Percentiles rank a stretch among this genome's conserved stretches.
Conservation (phyloP, 2,797 vertebrate species). For the Galaxias olidus region DNA sequence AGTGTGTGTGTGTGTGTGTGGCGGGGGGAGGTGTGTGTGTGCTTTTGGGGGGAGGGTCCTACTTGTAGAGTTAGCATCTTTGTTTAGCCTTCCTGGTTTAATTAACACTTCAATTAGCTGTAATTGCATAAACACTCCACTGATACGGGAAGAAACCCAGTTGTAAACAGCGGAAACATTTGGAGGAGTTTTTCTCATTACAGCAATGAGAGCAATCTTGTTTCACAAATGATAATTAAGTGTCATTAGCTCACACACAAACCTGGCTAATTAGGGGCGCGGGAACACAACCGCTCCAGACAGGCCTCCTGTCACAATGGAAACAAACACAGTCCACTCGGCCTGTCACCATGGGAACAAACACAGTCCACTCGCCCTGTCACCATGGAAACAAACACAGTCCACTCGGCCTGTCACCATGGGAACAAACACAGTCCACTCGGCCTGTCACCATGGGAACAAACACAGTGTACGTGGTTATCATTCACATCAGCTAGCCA, state of each 20-base stretch:
- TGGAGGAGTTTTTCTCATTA: conserved; percentile 76
- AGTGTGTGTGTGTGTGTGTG: too few relatives aligned
- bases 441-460: conserved; percentile 48
- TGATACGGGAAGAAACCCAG: conserved; percentile 71
- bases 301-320: conserved; percentile 57
- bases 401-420: conserved; percentile 53
- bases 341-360: conserved; percentile 51
- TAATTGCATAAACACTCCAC: conserved; percentile 77
- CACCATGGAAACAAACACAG: too few relatives aligned
- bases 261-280: conserved; percentile 74
- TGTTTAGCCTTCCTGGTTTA: conserved; percentile 74
- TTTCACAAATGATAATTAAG: conserved; percentile 79
- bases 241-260: conserved; percentile 75
- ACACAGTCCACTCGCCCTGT: conserved; percentile 49
- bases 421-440: conserved; percentile 47
- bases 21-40: too few relatives aligned
- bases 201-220: conserved; percentile 75
- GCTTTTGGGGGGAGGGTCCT: conserved; percentile 1
- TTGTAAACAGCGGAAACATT: conserved; percentile 69
- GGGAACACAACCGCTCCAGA: conserved; percentile 70
- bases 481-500: conserved; percentile 57
- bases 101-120: conserved; percentile 80
- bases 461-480: conserved; percentile 38
- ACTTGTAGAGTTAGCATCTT: conserved; percentile 47
- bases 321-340: conserved; percentile 68